A percentile compares a stretch with the other conserved stretches of the same genome.
Conservation (phyloP, 2,797 vertebrate species). For the Tolypeutes matacus region DNA sequence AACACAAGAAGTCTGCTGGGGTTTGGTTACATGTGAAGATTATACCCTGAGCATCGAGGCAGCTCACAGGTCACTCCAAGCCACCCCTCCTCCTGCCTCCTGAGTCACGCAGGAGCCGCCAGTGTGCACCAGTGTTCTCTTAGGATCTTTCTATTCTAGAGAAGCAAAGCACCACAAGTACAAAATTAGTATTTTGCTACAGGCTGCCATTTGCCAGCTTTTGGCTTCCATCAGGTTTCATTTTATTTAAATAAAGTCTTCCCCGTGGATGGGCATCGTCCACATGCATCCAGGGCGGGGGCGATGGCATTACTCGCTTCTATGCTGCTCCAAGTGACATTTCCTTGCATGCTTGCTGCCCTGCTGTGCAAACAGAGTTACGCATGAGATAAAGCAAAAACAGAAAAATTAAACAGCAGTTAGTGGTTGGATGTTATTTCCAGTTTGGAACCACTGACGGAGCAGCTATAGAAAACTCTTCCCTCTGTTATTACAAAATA, state of each 20-base stretch:
- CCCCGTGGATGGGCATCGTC: background rate
- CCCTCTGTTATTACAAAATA: slow-evolving; percentile 89
- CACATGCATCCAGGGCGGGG: background rate
- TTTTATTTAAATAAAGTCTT: slow-evolving; percentile 40
- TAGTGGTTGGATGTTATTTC: slow-evolving; percentile 89
- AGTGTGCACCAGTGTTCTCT: background rate
- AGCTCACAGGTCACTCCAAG: background rate
- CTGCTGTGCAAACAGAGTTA: slow-evolving; percentile 83
- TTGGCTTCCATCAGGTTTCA: background rate
- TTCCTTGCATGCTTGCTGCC: slow-evolving; percentile 77
- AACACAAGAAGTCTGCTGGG: slow-evolving; percentile 57
- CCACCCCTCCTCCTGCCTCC: slow-evolving; percentile 11
- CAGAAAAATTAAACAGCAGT: slow-evolving; percentile 82
- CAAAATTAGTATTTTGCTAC: background rate
- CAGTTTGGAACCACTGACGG: slow-evolving; percentile 86
- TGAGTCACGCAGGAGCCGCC: background rate
- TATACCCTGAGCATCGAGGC: background rate
- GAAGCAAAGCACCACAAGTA: background rate
- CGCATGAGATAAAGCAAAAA: slow-evolving; percentile 82
- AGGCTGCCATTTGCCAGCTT: background rate
- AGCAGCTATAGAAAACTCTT: slow-evolving; percentile 86
- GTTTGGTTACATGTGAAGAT: slow-evolving; percentile 68
- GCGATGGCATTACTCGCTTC: slow-evolving; percentile 42
- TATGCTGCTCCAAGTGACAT: slow-evolving; percentile 78
- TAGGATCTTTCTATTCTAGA: background rate